Conservation (phyloP, 2,797 vertebrate genomes). For the Calcarius lapponicus region DNA sequence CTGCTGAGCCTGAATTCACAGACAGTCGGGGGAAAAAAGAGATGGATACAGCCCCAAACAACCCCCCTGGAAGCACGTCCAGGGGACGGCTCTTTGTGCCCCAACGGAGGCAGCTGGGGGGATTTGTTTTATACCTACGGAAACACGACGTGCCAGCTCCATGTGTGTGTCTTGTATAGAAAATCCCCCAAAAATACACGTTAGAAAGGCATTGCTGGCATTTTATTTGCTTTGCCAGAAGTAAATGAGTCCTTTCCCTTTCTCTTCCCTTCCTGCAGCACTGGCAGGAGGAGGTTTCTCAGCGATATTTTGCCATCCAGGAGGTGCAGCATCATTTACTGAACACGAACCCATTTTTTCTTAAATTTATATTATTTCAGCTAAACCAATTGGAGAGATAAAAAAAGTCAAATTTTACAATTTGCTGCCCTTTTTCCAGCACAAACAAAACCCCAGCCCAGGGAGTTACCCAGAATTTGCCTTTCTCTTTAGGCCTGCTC, state of each 20-base stretch:
- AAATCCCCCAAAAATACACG: neutral
- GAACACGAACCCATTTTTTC: neutral
- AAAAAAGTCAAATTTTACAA: neutral
- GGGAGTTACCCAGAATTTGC: neutral
- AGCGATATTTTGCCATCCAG: neutral
- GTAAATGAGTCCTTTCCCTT: neutral
- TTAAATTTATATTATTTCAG: constrained; percentile 30
- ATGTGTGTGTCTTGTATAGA: neutral
- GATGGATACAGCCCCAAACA: constrained; percentile 62
- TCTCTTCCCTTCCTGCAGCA: neutral
- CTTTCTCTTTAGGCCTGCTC: constrained; percentile 23
- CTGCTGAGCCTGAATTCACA: constrained; percentile 71
- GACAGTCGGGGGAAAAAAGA: constrained; percentile 5
- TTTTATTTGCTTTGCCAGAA: constrained; percentile 15
- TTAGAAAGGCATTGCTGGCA: neutral
- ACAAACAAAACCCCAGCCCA: neutral
- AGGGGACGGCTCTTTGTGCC: constrained; percentile 22
- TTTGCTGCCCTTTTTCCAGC: constrained; percentile 16
- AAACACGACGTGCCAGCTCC: neutral
- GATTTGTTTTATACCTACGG: neutral
- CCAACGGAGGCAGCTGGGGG: neutral
- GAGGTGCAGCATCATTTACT: neutral
- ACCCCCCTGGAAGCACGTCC: constrained; percentile 22
- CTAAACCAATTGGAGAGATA: neutral
- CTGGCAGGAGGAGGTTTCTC: neutral